Base-by-base conservation (phyloP, 2,888 invertebrate genomes). In the Ectemnius cavifrons region DNA sequence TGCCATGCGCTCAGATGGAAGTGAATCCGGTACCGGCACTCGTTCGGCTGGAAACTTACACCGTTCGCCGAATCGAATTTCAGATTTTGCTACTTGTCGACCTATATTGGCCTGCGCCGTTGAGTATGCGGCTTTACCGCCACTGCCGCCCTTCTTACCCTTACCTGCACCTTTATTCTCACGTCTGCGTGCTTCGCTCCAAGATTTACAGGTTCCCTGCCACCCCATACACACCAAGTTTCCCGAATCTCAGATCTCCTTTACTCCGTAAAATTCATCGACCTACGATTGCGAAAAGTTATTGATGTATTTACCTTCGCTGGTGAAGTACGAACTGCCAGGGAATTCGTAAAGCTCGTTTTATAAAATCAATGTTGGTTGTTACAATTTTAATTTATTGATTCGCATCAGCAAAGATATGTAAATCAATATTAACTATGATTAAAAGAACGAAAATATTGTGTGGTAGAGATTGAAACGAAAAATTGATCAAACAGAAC, bases 21-120 rank as follows among this genome's bases (percentile, higher is more conserved):
- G 67, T 16, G 67, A 66, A 73, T 70, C 66, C 76, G 56, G 28
- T 18, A 49, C 47, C n/a, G 16, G 52, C 64, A 63, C 71, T 74
- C 69, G 66, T 70, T 81, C 82, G 75, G 74, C 67, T 62, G 73
- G 77, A 79, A 82, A 79, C 82, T 81, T 76, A 73, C 73, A 68
- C 69, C 73, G 75, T 37, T 81, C 83, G 73, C 65, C 69, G 77
- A 79, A 81, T 84, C 77, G 79, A 81, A 73, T 83, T 77, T 66
- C 69, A 63, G 75, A 77, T 77, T 70, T 62, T 70, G 37, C 76
- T 66, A 59, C 49, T 58, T 59, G 65, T 63, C 66, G 67, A 58
- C 63, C 37, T 37, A 37, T 37, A 37, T 37, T 37, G 37, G 8
- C 11, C 37, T 37, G 37, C 11, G 37, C 37, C 37, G 37, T 37